Conservation (phyloP, 2,797 vertebrate genomes). For the Lates japonicus region DNA sequence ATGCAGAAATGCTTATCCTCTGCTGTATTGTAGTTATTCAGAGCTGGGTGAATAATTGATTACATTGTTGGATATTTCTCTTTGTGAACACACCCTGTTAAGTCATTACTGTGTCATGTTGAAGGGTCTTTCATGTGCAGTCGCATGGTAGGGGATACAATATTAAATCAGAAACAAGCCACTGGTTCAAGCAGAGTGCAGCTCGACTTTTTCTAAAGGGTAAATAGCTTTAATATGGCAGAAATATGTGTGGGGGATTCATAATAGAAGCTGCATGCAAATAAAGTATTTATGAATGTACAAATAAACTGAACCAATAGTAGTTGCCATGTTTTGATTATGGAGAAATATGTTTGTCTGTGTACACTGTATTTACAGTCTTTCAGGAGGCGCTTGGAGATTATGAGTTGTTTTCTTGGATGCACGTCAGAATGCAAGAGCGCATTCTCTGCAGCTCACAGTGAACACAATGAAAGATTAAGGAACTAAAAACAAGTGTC, state of each 20-base stretch:
- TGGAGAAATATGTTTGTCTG: slow-evolving; percentile 51
- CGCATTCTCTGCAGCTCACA: slow-evolving; percentile 36
- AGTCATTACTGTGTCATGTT: slow-evolving; percentile 57
- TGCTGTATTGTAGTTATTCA: slow-evolving; percentile 35
- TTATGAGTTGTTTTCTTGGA: slow-evolving; percentile 57
- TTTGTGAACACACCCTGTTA: slow-evolving; percentile 59
- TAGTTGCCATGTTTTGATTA: slow-evolving; percentile 60
- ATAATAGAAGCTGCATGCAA: slow-evolving; percentile 61
- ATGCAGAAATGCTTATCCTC: slow-evolving; percentile 30
- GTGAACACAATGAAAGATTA: slow-evolving; percentile 63
- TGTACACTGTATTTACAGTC: slow-evolving; percentile 47
- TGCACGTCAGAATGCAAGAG: slow-evolving; percentile 47
- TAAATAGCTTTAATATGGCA: slow-evolving; percentile 70
- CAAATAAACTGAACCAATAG: slow-evolving; percentile 57
- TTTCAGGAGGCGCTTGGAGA: slow-evolving; percentile 51
- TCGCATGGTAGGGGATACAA: slow-evolving; percentile 25
- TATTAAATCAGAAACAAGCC: slow-evolving; percentile 60
- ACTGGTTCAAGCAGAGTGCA: slow-evolving; percentile 74
- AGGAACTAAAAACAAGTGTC: slow-evolving; percentile 64
- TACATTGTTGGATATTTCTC: slow-evolving; percentile 62
- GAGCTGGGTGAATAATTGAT: slow-evolving; percentile 74
- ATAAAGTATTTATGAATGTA: slow-evolving; percentile 61
- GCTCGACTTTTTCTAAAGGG: slow-evolving; percentile 55
- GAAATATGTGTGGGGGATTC: slow-evolving; percentile 41
- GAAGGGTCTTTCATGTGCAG: slow-evolving; percentile 65